Evolutionary conservation across 2,113 vertebrate species (phyloP), one percentile per base, ranked within the genome.

Genomic region (Regulus satrapa): DNA sequence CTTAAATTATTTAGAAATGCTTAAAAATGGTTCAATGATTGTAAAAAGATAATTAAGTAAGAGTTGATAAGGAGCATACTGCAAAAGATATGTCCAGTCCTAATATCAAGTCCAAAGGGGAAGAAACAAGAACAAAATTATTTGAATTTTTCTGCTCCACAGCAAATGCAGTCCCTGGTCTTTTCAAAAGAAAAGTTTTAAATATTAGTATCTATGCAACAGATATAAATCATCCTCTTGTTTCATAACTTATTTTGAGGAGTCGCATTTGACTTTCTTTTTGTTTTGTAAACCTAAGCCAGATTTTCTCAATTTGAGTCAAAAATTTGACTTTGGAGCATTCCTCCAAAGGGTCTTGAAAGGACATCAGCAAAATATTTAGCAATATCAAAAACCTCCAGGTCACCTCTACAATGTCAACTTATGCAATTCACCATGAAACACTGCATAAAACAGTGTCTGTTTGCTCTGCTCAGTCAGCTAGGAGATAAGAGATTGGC

Each of bases 401-500:
- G 34, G 36, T 93, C 59, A 94, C 51, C 71, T 69, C 49, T 80
- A 19, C 43, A 59, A 20, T 28, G 45, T 61, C 74, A 72, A 28
- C 67, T 87, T 83, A 66, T 41, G 40, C 81, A 91, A 51, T 80
- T 91, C 48, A 61, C 81, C 38, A 34, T 51, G 71, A 92, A 83
- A 34, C 28, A 49, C 23, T 43, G 52, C 71, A 58, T 66, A 55
- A 10, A 83, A 51, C 26, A 46, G 16, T 0, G 0, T 77, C 72
- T 84, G 40, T 81, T 88, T 94, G n/a, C 54, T 92, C 67, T 80
- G 43, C 55, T 95, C 38, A 17, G 86, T 71, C 85, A 66, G 63
- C 36, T 49, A 56, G 72, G 66, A 93, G 95, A 95, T 91, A 88
- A 95, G 77, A 71, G 56, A 18, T 64, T 92, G 40, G 59, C 55